A percentile compares a stretch with the other conserved stretches of the same genome.
Conservation (phyloP, 2,888 invertebrate species). For the Cyclophora punctaria region DNA sequence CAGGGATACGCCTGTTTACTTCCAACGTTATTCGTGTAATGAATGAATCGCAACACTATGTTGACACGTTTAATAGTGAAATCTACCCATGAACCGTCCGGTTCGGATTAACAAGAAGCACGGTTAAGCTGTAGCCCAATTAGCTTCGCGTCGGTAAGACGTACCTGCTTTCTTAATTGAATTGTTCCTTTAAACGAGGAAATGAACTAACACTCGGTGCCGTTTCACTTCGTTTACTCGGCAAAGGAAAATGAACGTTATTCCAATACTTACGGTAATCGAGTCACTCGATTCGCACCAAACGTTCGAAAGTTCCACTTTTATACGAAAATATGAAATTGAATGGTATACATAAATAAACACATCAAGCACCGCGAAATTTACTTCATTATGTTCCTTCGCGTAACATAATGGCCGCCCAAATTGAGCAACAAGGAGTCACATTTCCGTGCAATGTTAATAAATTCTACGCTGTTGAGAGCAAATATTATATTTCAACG, state of each 20-base stretch:
- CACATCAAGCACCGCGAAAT: constrained; percentile 18
- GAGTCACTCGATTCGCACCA: not conserved
- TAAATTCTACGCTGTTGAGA: constrained; percentile 20
- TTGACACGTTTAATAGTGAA: constrained; percentile 14
- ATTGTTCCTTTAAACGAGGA: constrained; percentile 16
- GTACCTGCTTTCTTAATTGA: constrained; percentile 17
- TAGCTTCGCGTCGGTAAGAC: constrained; percentile 15
- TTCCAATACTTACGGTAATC: not conserved
- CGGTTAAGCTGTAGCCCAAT: constrained; percentile 19
- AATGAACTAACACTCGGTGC: constrained; percentile 7
- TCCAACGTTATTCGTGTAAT: constrained; percentile 22
- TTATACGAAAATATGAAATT: not conserved
- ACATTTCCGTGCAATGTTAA: constrained; percentile 24
- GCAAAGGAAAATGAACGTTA: not conserved
- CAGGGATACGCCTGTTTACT: constrained; percentile 20
- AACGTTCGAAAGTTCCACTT: not conserved
- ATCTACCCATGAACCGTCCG: constrained; percentile 7
- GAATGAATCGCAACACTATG: constrained; percentile 26
- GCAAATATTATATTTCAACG: constrained; percentile 24
- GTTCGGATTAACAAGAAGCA: constrained; percentile 13
- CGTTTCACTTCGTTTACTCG: constrained; percentile 2
- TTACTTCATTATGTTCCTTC: constrained; percentile 25
- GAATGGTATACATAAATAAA: not conserved
- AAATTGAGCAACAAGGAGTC: constrained; percentile 32
- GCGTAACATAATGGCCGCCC: constrained; percentile 28